Evolutionary conservation across 2,113 vertebrate species (phyloP).

Genomic region (Crotalus tigris): DNA sequence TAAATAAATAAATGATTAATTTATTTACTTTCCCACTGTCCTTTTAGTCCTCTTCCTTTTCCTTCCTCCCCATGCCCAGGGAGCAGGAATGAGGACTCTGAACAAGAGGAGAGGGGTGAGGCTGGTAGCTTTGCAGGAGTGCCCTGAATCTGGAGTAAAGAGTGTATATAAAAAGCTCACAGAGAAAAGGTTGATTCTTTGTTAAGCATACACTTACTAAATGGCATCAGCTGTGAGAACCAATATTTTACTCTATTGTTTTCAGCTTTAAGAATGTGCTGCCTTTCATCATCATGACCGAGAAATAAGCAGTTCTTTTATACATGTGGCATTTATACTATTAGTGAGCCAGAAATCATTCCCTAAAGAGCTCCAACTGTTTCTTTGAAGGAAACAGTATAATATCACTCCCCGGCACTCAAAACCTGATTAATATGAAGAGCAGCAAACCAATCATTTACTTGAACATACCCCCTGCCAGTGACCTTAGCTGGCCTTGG

Average conservation of each 20-base stretch:
- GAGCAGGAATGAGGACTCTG: background rate
- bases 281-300: background rate
- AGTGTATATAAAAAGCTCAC: constrained; percentile 34
- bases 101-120: background rate
- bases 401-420: background rate
- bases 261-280: background rate
- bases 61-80: background rate
- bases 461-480: background rate
- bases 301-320: background rate
- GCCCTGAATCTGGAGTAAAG: background rate
- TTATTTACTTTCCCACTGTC: background rate
- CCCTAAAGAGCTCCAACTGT: background rate
- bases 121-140: background rate
- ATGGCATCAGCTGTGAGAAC: background rate
- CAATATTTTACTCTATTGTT: background rate
- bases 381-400: background rate
- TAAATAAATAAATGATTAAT: background rate
- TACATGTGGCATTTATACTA: background rate
- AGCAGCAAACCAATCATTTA: background rate
- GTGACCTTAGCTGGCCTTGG: background rate
- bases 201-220: background rate
- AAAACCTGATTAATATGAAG: background rate
- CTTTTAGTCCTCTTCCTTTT: background rate
- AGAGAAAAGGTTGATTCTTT: constrained; percentile 50
- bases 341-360: background rate